These are phyloP conservation scores for Synergus gifuensis DNA, from an alignment of 2,888 invertebrate genomes.

Conservation along the genomic window DNA sequence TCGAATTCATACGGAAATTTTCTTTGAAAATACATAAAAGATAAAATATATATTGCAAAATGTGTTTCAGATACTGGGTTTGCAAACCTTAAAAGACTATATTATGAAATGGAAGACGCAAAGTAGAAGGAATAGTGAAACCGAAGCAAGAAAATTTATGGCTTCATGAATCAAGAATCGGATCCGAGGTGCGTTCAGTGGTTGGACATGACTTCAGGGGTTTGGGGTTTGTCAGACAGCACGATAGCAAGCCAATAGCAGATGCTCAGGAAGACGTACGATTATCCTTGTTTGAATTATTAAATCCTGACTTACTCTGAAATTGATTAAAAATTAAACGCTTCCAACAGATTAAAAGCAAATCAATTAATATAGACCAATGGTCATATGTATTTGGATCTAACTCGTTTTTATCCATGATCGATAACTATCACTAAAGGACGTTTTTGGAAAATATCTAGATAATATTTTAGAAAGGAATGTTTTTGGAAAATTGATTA, in stretches of 20 bases:
- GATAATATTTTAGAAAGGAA: neutral
- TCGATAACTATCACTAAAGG: no score
- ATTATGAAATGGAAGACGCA: neutral
- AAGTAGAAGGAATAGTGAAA: neutral
- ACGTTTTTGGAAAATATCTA: no score
- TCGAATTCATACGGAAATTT: neutral
- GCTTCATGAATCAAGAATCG: constrained; percentile 22
- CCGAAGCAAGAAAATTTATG: constrained; percentile 3
- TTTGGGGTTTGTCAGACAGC: constrained; percentile 16
- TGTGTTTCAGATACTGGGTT: neutral
- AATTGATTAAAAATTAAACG: constrained; percentile 2
- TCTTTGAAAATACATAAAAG: no score
- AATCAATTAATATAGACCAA: neutral
- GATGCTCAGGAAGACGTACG: constrained; percentile 19
- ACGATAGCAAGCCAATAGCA: constrained; percentile 31
- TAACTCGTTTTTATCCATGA: constrained; percentile 9
- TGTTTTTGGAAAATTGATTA: no score
- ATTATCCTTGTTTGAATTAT: constrained; percentile 28
- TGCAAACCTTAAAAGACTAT: neutral
- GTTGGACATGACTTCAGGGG: constrained; percentile 11
- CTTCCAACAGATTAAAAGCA: constrained; percentile 4
- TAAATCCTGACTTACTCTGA: constrained; percentile 20
- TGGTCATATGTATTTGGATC: neutral
- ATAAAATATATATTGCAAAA: no score
- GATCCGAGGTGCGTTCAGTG: constrained; percentile 13